Evolutionary conservation across 2,797 vertebrate genomes (phyloP).

Genomic region (Neosalanx taihuensis): DNA sequence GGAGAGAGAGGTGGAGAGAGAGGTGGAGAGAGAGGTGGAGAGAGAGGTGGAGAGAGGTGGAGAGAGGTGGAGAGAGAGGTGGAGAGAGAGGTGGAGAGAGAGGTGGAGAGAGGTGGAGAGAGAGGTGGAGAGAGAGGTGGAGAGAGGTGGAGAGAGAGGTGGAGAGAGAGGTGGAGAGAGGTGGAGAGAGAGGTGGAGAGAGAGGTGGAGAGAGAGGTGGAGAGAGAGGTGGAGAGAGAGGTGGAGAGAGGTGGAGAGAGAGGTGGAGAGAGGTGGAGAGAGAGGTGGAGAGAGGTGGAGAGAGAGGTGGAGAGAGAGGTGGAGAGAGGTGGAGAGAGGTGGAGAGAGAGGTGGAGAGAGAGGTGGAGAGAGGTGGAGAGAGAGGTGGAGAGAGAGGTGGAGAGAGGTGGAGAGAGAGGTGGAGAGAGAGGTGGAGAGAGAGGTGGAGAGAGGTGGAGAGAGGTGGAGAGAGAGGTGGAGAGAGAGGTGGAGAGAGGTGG

Average conservation of each 20-base stretch:
- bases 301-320: conserved; percentile 10
- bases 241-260: too few relatives aligned
- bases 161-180: conserved; percentile 15
- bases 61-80: conserved; percentile 10
- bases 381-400: background rate
- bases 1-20: conserved; percentile 13
- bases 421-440: conserved; percentile 12
- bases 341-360: conserved; percentile 11
- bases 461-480: conserved; percentile 8
- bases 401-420: conserved; percentile 19
- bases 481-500: conserved; percentile 3
- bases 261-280: background rate
- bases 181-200: conserved; percentile 7
- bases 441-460: background rate
- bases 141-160: background rate
- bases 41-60: conserved; percentile 3
- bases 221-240: conserved; percentile 11
- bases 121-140: conserved; percentile 4
- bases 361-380: background rate
- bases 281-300: conserved; percentile 11
- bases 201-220: conserved; percentile 4
- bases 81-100: conserved; percentile 12
- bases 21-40: conserved; percentile 2
- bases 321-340: background rate
- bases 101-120: conserved; percentile 4